phyloP scores from a whole-genome alignment of 2,113 vertebrate genomes.

The Dendrocopos noguchii region DNA sequence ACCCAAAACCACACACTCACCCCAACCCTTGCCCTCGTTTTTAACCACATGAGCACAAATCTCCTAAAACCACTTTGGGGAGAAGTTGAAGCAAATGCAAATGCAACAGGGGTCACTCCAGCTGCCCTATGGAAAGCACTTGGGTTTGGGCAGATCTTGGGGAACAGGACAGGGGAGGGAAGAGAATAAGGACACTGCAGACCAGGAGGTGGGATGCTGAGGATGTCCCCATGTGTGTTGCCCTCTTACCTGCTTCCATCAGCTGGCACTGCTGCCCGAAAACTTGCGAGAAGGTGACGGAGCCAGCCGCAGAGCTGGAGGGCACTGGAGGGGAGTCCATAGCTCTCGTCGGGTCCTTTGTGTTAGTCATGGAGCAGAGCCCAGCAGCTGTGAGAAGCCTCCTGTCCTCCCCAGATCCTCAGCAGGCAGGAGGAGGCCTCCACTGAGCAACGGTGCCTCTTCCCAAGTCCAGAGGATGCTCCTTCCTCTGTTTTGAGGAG shows the following conservation, averaged over 20 bases:
- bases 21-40: rapidly evolving
- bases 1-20: rapidly evolving
- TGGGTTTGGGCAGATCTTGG: background rate
- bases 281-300: constrained; percentile 79
- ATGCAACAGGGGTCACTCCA: background rate
- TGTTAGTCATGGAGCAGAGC: constrained; percentile 27
- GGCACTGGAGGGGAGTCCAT: constrained; percentile 67
- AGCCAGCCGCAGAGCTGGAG: constrained; percentile 21
- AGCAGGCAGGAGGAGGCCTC: rapidly evolving
- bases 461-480: background rate
- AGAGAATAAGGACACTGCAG: rapidly evolving
- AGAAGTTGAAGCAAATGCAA: background rate
- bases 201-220: rapidly evolving
- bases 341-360: background rate
- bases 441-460: rapidly evolving
- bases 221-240: rapidly evolving
- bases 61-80: rapidly evolving
- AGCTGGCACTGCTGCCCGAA: constrained; percentile 83
- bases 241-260: constrained; percentile 82
- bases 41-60: background rate
- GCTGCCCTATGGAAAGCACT: background rate
- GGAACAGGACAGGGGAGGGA: too few relatives aligned
- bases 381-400: background rate
- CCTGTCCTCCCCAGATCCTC: rapidly evolving
- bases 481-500: background rate